Conservation (phyloP, 2,797 vertebrate species). For the Knipowitschia caucasica region DNA sequence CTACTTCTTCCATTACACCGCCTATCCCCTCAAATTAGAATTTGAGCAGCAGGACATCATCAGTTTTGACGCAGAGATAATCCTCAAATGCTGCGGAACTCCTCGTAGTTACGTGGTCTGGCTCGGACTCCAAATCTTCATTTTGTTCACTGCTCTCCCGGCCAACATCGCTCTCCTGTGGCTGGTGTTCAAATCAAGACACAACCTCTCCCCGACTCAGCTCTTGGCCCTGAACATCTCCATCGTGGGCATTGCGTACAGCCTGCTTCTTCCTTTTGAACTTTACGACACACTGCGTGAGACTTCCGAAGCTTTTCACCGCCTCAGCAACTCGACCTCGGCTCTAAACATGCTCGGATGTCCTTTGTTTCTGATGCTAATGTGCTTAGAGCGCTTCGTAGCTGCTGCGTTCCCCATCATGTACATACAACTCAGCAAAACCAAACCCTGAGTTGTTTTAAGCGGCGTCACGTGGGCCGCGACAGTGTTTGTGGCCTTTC, state of each 20-base stretch:
- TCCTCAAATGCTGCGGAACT: too few relatives aligned
- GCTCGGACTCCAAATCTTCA: too few relatives aligned
- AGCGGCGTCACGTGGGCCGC: slow-evolving; percentile 18
- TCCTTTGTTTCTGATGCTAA: slow-evolving; percentile 37
- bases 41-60: too few relatives aligned
- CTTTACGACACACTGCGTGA: neutral
- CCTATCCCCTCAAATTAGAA: too few relatives aligned
- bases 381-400: slow-evolving; percentile 47
- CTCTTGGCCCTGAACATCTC: slow-evolving; percentile 51
- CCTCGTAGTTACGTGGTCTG: too few relatives aligned
- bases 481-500: neutral
- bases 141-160: slow-evolving; percentile 25
- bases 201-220: slow-evolving; percentile 38
- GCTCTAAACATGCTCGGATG: slow-evolving; percentile 36
- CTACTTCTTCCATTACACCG: too few relatives aligned
- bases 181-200: slow-evolving; percentile 37
- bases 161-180: slow-evolving; percentile 42
- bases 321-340: slow-evolving; percentile 4
- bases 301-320: neutral
- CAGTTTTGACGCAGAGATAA: too few relatives aligned
- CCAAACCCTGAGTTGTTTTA: slow-evolving; percentile 10
- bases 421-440: slow-evolving; percentile 18
- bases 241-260: slow-evolving; percentile 36
- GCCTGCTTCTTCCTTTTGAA: slow-evolving; percentile 41
- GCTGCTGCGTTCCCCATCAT: slow-evolving; percentile 18